Base-by-base conservation (phyloP, 2,797 vertebrate species). In the Hippoglossus hippoglossus region DNA sequence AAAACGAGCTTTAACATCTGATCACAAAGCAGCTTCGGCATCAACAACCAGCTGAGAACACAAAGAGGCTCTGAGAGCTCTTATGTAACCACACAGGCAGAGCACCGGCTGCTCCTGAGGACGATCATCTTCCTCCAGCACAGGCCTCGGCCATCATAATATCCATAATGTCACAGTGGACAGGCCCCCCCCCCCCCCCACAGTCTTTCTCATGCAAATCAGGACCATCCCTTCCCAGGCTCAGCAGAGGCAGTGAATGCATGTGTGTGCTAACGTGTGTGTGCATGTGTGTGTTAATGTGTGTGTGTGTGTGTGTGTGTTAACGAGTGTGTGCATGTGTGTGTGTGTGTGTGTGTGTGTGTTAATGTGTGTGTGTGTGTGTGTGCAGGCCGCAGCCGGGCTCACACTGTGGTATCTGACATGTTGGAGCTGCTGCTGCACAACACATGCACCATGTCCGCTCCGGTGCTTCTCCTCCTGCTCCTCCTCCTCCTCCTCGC, bases 51-150 rank as follows among this genome's bases (percentile, higher is more conserved):
- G 67, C 67, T 39, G 16, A 52, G 61, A 21, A 71, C 64, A 76
- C 75, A 84, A 74, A 63, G 25, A 81, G 70, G 15, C 69, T 46
- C 47, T 3, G 51, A 65, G 53, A 52, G 71, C 66, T 70, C 73
- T 89, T 89, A 87, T 66, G 57, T 87, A 89, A 89, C 25, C 77
- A 21, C 50, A 36, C 28, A 25, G 5, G 19, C 31, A 41, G n/a
- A 41, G 50, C 60, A 57, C 6, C 3, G 41, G 12, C 34, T 19
- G 10, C 15, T 46, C 16, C 44, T 46, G 44, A 46, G 44, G 44
- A 46, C 44, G 4, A 46, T 46, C 44, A 15, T 24, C 74, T 67
- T 55, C 19, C 2, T 21, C 18, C 26, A 28, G 25, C 34, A 61
- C 4, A 50, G 36, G 36, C 11, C 36, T 3, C 36, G 12, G 36